Evolutionary conservation across 2,113 vertebrate genomes (phyloP).

Genomic region (Phaetusa simplex): DNA sequence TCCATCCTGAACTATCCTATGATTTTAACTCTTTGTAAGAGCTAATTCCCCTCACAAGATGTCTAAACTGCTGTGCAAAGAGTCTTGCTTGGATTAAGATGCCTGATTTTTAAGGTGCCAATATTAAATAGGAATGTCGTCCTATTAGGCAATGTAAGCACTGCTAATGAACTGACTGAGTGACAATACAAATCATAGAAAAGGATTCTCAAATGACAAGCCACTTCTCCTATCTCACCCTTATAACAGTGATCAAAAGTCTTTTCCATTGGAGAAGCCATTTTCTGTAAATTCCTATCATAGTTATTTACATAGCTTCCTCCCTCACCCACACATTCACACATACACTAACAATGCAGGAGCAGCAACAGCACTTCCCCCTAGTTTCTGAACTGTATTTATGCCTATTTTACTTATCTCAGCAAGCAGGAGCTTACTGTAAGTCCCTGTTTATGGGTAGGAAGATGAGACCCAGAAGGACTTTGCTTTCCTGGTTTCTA

Average conservation of each 20-base stretch:
- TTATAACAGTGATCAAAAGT: not conserved
- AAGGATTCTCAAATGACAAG: not conserved
- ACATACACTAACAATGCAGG: not conserved
- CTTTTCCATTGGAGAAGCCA: not conserved
- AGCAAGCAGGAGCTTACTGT: not conserved
- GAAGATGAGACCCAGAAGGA: not conserved
- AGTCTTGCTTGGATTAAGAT: not conserved
- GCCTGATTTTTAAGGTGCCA: not conserved
- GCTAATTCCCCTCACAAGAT: not conserved
- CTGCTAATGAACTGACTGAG: not conserved
- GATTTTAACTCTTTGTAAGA: not conserved
- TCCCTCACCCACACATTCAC: not conserved
- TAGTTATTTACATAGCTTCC: not conserved
- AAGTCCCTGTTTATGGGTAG: not conserved
- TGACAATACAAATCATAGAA: not conserved
- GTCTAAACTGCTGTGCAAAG: not conserved
- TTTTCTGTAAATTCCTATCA: not conserved
- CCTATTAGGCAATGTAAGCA: not conserved
- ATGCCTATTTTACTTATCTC: not conserved
- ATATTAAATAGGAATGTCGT: not conserved
- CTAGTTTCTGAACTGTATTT: not conserved
- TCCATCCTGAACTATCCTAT: not conserved
- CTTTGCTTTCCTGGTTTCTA: not conserved
- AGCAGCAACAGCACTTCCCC: not conserved
- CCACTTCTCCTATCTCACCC: not conserved